A percentile compares a stretch with the other conserved stretches of the same genome.
Conservation (phyloP, 2,888 invertebrate species). For the Thecophora atra region DNA sequence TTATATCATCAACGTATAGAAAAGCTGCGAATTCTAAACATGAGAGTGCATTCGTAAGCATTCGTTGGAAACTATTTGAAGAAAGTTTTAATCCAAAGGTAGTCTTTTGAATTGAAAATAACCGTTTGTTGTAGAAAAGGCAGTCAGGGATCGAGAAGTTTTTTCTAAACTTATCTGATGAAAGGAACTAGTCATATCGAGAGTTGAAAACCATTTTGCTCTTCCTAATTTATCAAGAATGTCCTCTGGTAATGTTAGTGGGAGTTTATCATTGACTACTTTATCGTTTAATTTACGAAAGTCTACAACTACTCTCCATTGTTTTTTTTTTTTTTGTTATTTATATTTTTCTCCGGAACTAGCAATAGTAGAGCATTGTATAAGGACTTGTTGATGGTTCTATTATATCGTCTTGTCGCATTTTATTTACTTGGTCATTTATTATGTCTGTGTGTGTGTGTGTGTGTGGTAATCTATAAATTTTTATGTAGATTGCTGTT, state of each 20-base stretch:
- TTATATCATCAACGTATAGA: no score
- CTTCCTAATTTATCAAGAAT: no score
- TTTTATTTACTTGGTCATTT: no score
- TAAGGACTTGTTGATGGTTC: not conserved
- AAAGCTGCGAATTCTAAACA: no score
- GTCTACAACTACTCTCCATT: not conserved
- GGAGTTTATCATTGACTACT: no score
- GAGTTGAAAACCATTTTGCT: not conserved
- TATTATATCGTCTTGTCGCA: not conserved
- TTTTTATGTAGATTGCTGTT: no score
- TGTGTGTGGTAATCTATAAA: no score
- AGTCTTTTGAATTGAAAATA: not conserved
- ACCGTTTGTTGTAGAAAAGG: not conserved
- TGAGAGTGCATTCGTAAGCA: not conserved
- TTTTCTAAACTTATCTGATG: not conserved
- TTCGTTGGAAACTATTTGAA: not conserved
- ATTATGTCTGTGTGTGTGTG: no score
- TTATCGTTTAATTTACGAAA: no score
- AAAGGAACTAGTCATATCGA: conserved; percentile 1
- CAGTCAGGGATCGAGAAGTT: not conserved
- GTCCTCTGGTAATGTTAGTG: no score
- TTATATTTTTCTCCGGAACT: not conserved
- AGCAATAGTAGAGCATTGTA: not conserved
- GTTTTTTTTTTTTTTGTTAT: not conserved
- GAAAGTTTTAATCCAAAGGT: not conserved